Evolutionary conservation across 2,113 vertebrate species (phyloP), one percentile per base, ranked within the genome.

Genomic region (Paedocypris sp.): DNA sequence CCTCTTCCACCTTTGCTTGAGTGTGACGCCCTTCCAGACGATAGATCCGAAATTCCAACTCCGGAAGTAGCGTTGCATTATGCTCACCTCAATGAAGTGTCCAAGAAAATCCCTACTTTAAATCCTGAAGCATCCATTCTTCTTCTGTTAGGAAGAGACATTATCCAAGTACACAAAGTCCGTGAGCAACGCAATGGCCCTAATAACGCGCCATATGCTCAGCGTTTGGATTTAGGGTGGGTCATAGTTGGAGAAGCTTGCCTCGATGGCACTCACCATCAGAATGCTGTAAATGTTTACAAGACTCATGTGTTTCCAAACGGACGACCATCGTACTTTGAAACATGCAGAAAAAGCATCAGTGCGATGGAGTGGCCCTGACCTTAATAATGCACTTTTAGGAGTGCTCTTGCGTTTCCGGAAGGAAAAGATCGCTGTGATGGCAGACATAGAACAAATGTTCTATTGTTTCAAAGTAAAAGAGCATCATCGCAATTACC

Each of bases 371-470:
- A 1, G 3, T 16, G 52, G 52, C 4, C 22, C 20, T 23, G 4
- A 56, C n/a, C 12, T 56, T 3, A 41, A 56, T 9, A 56, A 41
- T 13, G 26, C 2, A 2, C 13, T 41, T 5, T 3, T 29, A 9
- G 26, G 48, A 5, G 28, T 51, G 1, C 16, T 57, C 16, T 19
- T 35, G 13, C 33, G 15, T 12, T 49, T 61, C 8, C n/a, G 22
- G 4, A 66, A 66, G 22, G 32, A 66, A 26, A 10, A 26, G 4
- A 9, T 62, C 3, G 64, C 60, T 1, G 26, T 64, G 1, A 67
- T 32, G 12, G 48, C 54, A 4, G 64, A 71, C 13, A 51, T 71
- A 28, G 23, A 64, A 26, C 45, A 61, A 35, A 47, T 71, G 52
- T 71, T 71, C 13, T 29, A 67, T 12, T 67, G 42, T 26, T 69